Base-by-base conservation (phyloP, 2,888 invertebrate genomes). In the Athalia rosae region DNA sequence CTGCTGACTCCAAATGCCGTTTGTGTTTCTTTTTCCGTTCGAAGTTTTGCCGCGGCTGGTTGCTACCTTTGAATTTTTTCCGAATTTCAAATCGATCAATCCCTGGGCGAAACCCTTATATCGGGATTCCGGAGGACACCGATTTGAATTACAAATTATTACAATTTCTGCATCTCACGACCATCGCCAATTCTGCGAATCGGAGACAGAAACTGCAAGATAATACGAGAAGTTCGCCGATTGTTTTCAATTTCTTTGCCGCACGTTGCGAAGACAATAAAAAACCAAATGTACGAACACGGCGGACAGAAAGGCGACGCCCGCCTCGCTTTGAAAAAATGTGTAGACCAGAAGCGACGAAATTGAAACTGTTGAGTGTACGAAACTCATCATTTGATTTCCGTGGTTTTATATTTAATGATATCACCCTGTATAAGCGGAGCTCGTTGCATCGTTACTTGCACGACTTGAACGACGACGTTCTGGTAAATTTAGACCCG, bases 401-500 rank as follows among this genome's bases (percentile, higher is more conserved):
- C 28, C 28, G 0, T 28, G 28, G 28, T 28, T 28, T 28, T 28
- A 2, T 28, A 1, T 28, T 28, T 28, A 28, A 28, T 28, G 28
- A 28, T 28, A 56, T 58, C 45, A 45, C 13, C 13, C 45, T n/a
- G 56, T n/a, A 69, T 28, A 56, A 71, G 43, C 43, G 28, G 15
- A 66, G 50, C 28, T 66, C 50, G 9, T 45, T 9, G 3, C 58
- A 0, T 13, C 8, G 11, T n/a, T 13, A n/a, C 13, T 11, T 56
- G 15, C n/a, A 8, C 58, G 13, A 43, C 58, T 71, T 41, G n/a
- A n/a, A 41, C 50, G 56, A 58, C 56, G 56, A 56, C 58, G 56
- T 58, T 41, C 53, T 41, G 71, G 71, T 71, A 71, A 71, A 71
- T 71, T 71, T 71, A 71, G 71, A 56, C 15, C 58, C 13, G 45